A percentile compares a stretch with the other conserved stretches of the same genome.
These are phyloP conservation scores for Anthopleura xanthogrammica DNA, from an alignment of 92 coral and sea anemone genomes.

Conservation along the genomic window DNA sequence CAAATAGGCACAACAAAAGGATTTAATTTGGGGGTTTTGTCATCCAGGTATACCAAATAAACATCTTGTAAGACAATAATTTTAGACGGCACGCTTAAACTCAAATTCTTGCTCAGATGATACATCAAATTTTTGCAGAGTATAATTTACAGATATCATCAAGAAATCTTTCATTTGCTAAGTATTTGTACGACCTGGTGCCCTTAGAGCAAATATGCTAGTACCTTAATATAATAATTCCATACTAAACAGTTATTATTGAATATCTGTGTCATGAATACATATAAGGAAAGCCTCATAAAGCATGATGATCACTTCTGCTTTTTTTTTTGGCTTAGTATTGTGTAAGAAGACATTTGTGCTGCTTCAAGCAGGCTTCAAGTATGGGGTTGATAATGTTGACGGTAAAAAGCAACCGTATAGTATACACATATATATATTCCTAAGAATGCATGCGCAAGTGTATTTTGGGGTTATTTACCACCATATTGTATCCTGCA, in stretches of 20 bases:
- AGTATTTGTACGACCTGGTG: not conserved
- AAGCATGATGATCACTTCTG: not conserved
- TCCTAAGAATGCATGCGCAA: not conserved
- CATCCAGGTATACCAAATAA: too few relatives aligned
- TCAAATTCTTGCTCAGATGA: too few relatives aligned
- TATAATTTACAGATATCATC: not conserved
- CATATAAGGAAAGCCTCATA: not conserved
- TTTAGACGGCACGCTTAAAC: too few relatives aligned
- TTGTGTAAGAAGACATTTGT: not conserved
- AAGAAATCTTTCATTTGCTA: not conserved
- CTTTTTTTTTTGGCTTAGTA: not conserved
- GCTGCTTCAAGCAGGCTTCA: not conserved
- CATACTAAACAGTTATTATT: not conserved
- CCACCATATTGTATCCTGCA: constrained; percentile 23
- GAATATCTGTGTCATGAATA: not conserved
- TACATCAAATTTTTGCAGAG: not conserved
- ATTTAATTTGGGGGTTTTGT: too few relatives aligned
- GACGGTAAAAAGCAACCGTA: not conserved
- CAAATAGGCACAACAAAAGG: too few relatives aligned
- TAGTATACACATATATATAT: too few relatives aligned
- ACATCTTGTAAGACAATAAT: too few relatives aligned
- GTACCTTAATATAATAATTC: not conserved
- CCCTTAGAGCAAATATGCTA: not conserved
- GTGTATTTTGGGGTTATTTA: constrained; percentile 7
- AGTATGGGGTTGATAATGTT: not conserved